Base-by-base conservation (phyloP, 2,113 vertebrate genomes). In the Lontra canadensis region DNA sequence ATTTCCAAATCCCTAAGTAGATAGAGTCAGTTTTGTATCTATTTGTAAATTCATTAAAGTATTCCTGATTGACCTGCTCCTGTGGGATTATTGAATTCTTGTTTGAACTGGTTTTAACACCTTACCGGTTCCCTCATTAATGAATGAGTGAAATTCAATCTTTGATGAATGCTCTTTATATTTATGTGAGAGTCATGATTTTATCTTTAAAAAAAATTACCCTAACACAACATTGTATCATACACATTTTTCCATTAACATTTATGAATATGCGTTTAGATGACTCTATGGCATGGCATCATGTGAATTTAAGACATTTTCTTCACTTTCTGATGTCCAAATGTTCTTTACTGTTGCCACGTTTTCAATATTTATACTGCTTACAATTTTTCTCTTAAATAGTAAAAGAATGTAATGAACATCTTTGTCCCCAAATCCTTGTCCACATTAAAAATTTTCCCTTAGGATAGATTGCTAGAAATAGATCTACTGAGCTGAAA, bases 91-190 rank as follows among this genome's bases (percentile, higher is more conserved):
- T 92, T 88, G 76, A 95, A 78, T 92, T 83, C 47, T 59, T 84
- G 83, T 88, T 96, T 87, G 18, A 94, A 87, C 74, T 87, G 67
- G 18, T 44, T 95, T 57, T 85, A 57, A 52, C n/a, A 87, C 26
- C 34, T 88, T 87, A 55, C 12, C 29, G 17, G 18, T 49, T 61
- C 14, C 69, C 61, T 83, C 69, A 44, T 88, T 95, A 82, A 81
- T 61, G 86, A 94, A 76, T 76, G 34, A 88, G 15, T 83, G 91
- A 57, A 87, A 74, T 92, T 87, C 81, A 59, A 83, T 36, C n/a
- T 92, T 65, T 67, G 57, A 76, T 59, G 29, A 13, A 1, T 42
- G 23, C 20, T 49, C 29, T 84, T 89, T 89, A 69, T 49, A 78
- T 93, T 84, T 82, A 21, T 44, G 29, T 44, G n/a, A 81, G 71